Evolutionary conservation across 2,113 vertebrate species (phyloP).

Genomic region (Lutjanus erythropterus): DNA sequence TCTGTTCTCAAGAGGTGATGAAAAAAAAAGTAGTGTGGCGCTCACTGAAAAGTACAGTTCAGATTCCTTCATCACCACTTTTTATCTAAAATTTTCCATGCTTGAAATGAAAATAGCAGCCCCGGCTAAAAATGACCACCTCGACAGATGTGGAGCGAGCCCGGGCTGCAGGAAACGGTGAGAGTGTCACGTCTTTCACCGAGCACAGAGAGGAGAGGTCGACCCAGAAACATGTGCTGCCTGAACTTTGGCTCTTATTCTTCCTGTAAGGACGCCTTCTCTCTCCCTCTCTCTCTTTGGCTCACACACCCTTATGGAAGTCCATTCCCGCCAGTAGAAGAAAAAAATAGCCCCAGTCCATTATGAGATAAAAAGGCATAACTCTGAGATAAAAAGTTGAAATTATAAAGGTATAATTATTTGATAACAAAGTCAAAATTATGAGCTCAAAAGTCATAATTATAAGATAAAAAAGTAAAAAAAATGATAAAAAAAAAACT

Average conservation of each 20-base stretch:
- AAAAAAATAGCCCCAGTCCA: no score
- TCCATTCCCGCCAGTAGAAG: no score
- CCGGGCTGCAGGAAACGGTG: constrained; percentile 64
- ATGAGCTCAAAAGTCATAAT: no score
- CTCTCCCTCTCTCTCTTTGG: constrained; percentile 33
- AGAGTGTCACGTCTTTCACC: constrained; percentile 74
- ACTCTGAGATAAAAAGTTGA: no score
- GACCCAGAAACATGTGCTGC: constrained; percentile 83
- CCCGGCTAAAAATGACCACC: constrained; percentile 73
- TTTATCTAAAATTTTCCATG: constrained; percentile 44
- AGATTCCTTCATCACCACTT: not conserved
- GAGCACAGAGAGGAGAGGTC: constrained; percentile 56
- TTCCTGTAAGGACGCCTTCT: constrained; percentile 80
- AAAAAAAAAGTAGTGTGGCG: not conserved
- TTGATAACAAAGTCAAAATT: no score
- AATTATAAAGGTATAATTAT: no score
- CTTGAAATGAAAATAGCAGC: constrained; percentile 69
- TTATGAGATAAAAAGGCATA: no score
- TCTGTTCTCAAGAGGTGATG: no score
- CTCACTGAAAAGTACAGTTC: not conserved
- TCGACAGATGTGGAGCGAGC: constrained; percentile 66
- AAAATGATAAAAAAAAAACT: no score
- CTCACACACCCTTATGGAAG: constrained; percentile 26
- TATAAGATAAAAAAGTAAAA: no score
- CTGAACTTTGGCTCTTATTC: constrained; percentile 79